These are phyloP conservation scores for Remorina albescens DNA, from an alignment of 2,797 vertebrate genomes.

Conservation along the genomic window DNA sequence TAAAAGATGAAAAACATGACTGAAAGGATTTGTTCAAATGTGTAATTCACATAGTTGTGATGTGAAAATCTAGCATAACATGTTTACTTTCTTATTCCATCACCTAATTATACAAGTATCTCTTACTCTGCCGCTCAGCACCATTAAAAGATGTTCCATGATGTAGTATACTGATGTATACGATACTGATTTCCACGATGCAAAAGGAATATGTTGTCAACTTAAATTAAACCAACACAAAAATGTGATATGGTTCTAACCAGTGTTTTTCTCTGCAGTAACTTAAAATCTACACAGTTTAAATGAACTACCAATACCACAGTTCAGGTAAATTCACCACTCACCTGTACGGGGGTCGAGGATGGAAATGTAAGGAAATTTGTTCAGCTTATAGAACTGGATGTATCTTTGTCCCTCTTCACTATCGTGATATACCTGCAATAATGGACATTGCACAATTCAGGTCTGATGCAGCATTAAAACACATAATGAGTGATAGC, in stretches of 20 bases:
- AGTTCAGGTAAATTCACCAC: constrained; percentile 61
- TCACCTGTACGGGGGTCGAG: constrained; percentile 98
- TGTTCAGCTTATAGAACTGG: constrained; percentile 98
- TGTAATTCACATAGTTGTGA: not conserved
- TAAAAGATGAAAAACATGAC: not conserved
- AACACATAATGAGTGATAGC: not conserved
- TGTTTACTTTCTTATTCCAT: not conserved
- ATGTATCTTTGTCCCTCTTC: constrained; percentile 99
- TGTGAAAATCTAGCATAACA: not conserved
- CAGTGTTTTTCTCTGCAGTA: not conserved
- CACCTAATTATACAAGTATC: not conserved
- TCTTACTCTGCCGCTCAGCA: not conserved
- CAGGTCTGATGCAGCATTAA: not conserved
- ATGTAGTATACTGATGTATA: no score
- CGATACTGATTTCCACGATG: not conserved
- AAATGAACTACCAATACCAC: not conserved
- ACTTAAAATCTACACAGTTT: no score
- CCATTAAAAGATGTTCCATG: not conserved
- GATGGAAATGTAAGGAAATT: constrained; percentile 99
- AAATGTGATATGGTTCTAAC: not conserved
- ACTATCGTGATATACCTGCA: constrained; percentile 98
- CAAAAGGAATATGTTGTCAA: not conserved
- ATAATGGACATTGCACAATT: constrained; percentile 43
- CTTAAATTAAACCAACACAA: not conserved
- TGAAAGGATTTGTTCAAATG: not conserved